Percentiles rank a stretch among this genome's conserved stretches.
phyloP scores from a whole-genome alignment of 1,140 invertebrate genomes.

The Neodiprion virginianus region DNA sequence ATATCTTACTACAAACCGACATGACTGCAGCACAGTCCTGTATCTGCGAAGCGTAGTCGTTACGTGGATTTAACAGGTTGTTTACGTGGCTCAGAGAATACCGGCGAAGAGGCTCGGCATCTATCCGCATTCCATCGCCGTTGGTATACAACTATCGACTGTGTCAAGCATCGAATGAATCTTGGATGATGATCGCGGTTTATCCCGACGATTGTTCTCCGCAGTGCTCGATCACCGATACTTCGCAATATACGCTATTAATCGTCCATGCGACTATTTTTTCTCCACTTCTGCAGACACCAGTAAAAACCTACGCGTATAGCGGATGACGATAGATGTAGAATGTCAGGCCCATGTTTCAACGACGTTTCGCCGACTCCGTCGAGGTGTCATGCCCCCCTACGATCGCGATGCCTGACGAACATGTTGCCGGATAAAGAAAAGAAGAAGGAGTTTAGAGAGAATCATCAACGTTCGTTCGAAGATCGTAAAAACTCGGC shows the following conservation, averaged over 20 bases:
- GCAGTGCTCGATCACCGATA: background rate
- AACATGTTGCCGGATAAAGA: background rate
- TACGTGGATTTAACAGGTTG: background rate
- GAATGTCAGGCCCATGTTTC: background rate
- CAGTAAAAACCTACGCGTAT: no score
- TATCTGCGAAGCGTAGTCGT: background rate
- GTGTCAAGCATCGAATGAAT: no score
- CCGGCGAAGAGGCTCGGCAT: background rate
- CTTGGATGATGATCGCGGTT: background rate
- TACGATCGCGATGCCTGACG: background rate
- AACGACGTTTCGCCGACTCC: background rate
- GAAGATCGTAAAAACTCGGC: background rate
- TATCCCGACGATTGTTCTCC: constrained; percentile 21
- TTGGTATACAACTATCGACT: background rate
- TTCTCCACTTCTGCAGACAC: no score
- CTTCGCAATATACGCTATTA: no score
- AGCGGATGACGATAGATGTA: no score
- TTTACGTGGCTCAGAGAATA: background rate
- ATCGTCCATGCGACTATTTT: no score
- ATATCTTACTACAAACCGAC: no score
- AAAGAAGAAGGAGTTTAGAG: background rate
- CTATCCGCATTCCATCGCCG: background rate
- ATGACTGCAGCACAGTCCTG: no score
- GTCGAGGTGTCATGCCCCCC: background rate
- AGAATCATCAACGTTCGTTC: background rate